phyloP scores from a whole-genome alignment of 2,888 invertebrate species.

The Luffia ferchaultella region DNA sequence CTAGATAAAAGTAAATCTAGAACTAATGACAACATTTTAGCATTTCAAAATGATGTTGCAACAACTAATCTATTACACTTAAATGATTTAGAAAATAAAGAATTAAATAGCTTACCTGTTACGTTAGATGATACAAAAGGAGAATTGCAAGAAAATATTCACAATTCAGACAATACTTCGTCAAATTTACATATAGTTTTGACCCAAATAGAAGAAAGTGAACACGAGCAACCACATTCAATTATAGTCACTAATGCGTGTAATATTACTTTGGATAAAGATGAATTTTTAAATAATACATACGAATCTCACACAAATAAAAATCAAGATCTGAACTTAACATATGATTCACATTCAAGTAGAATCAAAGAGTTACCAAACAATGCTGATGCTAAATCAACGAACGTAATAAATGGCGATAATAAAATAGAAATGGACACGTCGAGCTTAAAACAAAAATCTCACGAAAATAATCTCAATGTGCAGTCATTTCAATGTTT shows the following conservation, averaged over 20 bases:
- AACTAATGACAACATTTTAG: no score
- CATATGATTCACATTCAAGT: conserved; percentile 29
- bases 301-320: conserved; percentile 27
- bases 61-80: no score
- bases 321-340: conserved; percentile 23
- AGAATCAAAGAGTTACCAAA: conserved; percentile 7
- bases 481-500: no score
- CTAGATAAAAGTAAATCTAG: no score
- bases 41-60: no score
- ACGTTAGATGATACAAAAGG: not conserved
- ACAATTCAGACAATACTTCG: not conserved
- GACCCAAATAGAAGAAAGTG: conserved; percentile 12
- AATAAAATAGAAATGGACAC: not conserved
- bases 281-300: conserved; percentile 26
- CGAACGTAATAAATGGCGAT: not conserved
- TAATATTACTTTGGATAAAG: conserved; percentile 28
- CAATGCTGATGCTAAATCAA: conserved; percentile 1
- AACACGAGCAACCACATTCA: conserved; percentile 53
- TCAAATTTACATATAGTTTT: not conserved
- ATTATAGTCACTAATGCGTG: conserved; percentile 46
- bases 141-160: not conserved
- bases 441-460: not conserved
- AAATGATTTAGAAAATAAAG: not conserved
- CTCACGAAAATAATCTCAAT: not conserved
- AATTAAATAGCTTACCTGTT: not conserved